A percentile compares a stretch with the other conserved stretches of the same genome.
Conservation (phyloP, 2,797 vertebrate genomes). For the Mormyrops boulengeri region DNA sequence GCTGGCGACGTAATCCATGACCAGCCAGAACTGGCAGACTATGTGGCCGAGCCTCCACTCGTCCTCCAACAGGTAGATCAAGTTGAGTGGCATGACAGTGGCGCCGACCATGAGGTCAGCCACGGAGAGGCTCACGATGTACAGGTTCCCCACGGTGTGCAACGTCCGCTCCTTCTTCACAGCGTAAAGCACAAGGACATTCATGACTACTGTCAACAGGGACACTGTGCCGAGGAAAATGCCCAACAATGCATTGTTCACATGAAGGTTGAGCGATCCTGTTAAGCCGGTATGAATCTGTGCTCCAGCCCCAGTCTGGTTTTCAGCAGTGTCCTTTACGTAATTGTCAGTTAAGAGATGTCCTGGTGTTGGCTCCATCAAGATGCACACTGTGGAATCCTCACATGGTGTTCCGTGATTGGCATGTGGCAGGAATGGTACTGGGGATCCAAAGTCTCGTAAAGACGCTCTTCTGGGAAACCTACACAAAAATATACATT, state of each 20-base stretch:
- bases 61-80: conserved; percentile 72
- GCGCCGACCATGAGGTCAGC: conserved; percentile 86
- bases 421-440: conserved; percentile 11
- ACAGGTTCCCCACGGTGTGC: conserved; percentile 91
- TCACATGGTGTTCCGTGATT: conserved; percentile 38
- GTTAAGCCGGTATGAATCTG: conserved; percentile 44
- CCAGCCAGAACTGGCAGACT: conserved; percentile 88
- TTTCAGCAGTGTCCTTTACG: conserved; percentile 33
- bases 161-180: conserved; percentile 82
- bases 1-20: conserved; percentile 94
- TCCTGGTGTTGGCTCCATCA: conserved; percentile 32
- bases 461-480: conserved; percentile 17
- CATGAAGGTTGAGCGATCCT: conserved; percentile 33
- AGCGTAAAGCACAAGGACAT: conserved; percentile 83
- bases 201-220: conserved; percentile 80
- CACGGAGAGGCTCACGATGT: conserved; percentile 88
- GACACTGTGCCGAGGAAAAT: conserved; percentile 76
- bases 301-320: conserved; percentile 47
- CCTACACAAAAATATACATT: conserved; percentile 33
- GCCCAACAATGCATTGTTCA: conserved; percentile 62
- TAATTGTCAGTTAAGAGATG: conserved; percentile 12
- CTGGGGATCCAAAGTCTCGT: not conserved
- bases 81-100: conserved; percentile 87
- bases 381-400: conserved; percentile 3
- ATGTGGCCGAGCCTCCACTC: conserved; percentile 71